Percentiles rank a stretch among this genome's conserved stretches.
These are phyloP conservation scores for Gallinago media DNA, from an alignment of 2,113 vertebrate species.

Conservation along the genomic window DNA sequence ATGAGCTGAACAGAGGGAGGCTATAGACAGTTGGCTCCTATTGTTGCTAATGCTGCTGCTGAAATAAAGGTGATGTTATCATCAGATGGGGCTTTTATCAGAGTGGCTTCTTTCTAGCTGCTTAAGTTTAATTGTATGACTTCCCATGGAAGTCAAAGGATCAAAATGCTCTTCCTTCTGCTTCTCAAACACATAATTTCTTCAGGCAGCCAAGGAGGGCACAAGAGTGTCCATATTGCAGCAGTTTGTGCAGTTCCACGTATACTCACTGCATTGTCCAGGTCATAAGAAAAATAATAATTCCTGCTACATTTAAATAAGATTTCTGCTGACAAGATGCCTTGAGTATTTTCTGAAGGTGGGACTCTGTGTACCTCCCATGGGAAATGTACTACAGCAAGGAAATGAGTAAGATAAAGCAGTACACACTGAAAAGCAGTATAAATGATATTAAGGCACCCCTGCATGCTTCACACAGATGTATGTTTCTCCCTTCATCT, in stretches of 20 bases:
- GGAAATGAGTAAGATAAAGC: not conserved
- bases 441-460: not conserved
- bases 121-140: not conserved
- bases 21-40: not conserved
- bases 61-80: not conserved
- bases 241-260: not conserved
- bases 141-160: not conserved
- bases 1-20: slow-evolving; percentile 17
- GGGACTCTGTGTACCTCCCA: not conserved
- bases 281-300: not conserved
- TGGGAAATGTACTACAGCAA: not conserved
- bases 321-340: not conserved
- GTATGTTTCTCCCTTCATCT: not conserved
- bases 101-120: not conserved
- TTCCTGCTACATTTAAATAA: not conserved
- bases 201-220: not conserved
- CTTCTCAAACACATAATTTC: not conserved
- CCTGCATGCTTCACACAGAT: not conserved
- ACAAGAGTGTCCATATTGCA: not conserved
- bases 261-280: not conserved
- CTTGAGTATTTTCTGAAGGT: not conserved
- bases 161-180: not conserved
- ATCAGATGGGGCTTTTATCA: not conserved
- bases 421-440: not conserved
- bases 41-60: not conserved